phyloP scores from a whole-genome alignment of 2,797 vertebrate genomes.

The Labroides dimidiatus region DNA sequence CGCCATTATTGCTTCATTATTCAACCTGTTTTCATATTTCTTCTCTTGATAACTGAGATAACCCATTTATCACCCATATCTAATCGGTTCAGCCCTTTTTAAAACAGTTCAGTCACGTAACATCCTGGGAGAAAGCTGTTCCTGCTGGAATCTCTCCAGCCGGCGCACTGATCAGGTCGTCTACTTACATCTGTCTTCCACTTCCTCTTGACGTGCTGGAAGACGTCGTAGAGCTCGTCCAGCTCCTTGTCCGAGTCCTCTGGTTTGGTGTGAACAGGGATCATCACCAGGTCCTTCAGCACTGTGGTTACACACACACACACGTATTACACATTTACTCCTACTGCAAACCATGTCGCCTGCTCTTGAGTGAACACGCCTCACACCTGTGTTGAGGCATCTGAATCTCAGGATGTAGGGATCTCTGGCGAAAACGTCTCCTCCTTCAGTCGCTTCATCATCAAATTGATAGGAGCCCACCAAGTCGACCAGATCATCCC shows the following conservation, averaged over 20 bases:
- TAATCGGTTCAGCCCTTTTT: too few species aligned
- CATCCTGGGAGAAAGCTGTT: too few species aligned
- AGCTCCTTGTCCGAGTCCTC: constrained; percentile 81
- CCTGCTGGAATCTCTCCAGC: too few species aligned
- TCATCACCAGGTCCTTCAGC: constrained; percentile 82
- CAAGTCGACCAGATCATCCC: constrained; percentile 78
- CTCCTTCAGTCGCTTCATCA: constrained; percentile 68
- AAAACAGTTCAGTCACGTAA: too few species aligned
- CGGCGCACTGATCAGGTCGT: too few species aligned
- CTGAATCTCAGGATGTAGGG: constrained; percentile 84
- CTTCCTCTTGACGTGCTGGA: constrained; percentile 66
- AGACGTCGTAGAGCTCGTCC: constrained; percentile 82
- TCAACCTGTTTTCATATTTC: too few species aligned
- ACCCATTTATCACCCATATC: too few species aligned
- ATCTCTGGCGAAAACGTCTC: constrained; percentile 82
- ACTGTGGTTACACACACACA: constrained; percentile 53
- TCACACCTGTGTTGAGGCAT: constrained; percentile 76
- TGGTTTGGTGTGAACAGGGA: constrained; percentile 86
- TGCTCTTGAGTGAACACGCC: not conserved
- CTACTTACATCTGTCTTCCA: constrained; percentile 84
- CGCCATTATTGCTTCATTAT: too few species aligned
- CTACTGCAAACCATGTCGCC: too few species aligned
- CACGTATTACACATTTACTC: constrained; percentile 14
- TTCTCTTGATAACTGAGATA: too few species aligned
- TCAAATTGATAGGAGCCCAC: constrained; percentile 80